Percentiles rank a stretch among this genome's conserved stretches.
These are phyloP conservation scores for Gadus macrocephalus DNA, from an alignment of 2,113 vertebrate species.

Conservation along the genomic window DNA sequence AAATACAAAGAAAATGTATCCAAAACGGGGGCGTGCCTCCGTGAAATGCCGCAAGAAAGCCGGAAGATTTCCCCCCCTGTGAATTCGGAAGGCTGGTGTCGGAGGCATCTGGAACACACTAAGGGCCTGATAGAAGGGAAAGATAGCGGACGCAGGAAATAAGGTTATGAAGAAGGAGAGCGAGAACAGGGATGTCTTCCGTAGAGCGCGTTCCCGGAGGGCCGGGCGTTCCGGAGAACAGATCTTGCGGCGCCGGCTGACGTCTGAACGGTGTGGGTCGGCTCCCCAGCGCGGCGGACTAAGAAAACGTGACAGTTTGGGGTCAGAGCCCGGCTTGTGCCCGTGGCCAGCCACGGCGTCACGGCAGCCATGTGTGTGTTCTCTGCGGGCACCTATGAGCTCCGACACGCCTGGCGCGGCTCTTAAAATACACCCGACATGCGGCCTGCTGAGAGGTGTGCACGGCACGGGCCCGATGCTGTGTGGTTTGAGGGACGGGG, in stretches of 20 bases:
- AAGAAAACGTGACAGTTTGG: conserved; percentile 58
- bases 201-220: conserved; percentile 7
- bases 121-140: too few relatives aligned
- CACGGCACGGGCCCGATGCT: neutral
- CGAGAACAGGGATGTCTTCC: conserved; percentile 1
- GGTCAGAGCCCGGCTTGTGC: conserved; percentile 35
- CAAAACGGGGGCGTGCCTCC: too few relatives aligned
- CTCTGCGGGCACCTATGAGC: conserved; percentile 11
- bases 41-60: too few relatives aligned
- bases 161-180: conserved; percentile 11
- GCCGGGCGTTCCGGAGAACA: neutral
- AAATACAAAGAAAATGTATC: too few relatives aligned
- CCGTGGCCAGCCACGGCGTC: neutral
- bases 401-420: neutral
- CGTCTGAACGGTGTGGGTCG: conserved; percentile 31
- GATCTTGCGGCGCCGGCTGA: conserved; percentile 5
- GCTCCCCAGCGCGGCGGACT: conserved; percentile 14
- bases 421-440: neutral
- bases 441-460: conserved; percentile 12
- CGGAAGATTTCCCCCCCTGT: too few relatives aligned
- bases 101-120: too few relatives aligned
- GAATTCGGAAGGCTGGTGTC: too few relatives aligned
- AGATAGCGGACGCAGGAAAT: neutral
- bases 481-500: neutral
- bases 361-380: neutral